Conservation (phyloP, 1,140 invertebrate species). For the Xylocopa sonorina region DNA sequence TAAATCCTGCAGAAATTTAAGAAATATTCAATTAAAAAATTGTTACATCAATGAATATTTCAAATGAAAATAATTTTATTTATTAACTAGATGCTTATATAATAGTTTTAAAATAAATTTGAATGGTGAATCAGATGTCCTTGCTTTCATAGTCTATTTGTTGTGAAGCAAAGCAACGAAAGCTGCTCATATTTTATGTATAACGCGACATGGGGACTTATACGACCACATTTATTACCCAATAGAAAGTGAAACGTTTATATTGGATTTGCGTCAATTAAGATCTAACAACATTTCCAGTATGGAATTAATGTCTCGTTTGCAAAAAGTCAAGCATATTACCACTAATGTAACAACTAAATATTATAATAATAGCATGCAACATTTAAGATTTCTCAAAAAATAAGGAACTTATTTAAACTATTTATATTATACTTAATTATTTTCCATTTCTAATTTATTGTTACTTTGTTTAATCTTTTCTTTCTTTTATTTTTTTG, state of each 20-base stretch:
- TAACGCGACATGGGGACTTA: conserved; percentile 57
- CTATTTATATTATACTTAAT: no score
- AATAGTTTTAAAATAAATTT: not conserved
- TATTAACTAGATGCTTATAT: not conserved
- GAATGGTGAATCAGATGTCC: not conserved
- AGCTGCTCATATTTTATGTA: conserved; percentile 74
- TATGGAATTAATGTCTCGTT: not conserved
- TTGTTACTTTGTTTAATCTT: no score
- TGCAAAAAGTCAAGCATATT: no score
- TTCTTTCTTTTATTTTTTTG: not conserved
- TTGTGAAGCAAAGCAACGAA: conserved; percentile 62
- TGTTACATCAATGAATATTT: not conserved
- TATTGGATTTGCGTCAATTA: conserved; percentile 46
- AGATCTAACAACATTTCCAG: conserved; percentile 4
- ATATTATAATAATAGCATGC: no score
- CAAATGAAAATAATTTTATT: not conserved
- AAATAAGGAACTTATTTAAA: no score
- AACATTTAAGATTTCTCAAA: no score
- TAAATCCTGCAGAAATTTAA: no score
- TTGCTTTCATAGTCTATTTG: conserved; percentile 22
- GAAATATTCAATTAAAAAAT: no score
- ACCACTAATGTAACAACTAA: no score
- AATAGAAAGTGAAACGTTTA: conserved; percentile 71
- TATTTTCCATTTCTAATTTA: no score
- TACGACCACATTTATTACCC: conserved; percentile 69